Percentiles rank a stretch among this genome's conserved stretches.
phyloP scores from a whole-genome alignment of 2,888 invertebrate genomes.

The Salpingus planirostris region DNA sequence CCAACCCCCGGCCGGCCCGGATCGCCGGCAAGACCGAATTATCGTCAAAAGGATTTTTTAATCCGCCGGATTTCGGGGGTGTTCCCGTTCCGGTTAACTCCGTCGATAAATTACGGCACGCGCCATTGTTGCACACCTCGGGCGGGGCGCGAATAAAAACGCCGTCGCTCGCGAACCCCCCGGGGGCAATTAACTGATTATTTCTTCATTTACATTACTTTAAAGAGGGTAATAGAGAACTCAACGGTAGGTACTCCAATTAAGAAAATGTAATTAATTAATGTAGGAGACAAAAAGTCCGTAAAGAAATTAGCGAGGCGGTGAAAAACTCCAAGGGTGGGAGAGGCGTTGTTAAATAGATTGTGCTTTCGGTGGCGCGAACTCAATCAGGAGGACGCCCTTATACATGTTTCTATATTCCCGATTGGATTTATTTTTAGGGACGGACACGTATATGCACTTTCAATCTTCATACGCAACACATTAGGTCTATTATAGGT shows the following conservation, averaged over 20 bases:
- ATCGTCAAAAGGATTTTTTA: too few species aligned
- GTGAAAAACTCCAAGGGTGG: slow-evolving; percentile 16
- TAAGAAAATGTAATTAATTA: slow-evolving; percentile 28
- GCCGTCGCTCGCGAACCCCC: too few species aligned
- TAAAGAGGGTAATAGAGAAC: slow-evolving; percentile 28
- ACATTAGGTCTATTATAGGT: slow-evolving; percentile 6
- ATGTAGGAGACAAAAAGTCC: slow-evolving; percentile 19
- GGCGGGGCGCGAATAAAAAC: too few species aligned
- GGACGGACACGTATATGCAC: slow-evolving; percentile 14
- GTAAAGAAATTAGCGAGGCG: slow-evolving; percentile 32
- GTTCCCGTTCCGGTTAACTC: too few species aligned
- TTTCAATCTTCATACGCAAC: slow-evolving; percentile 7
- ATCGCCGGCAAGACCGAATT: too few species aligned
- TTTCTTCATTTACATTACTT: slow-evolving; percentile 32
- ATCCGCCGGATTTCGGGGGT: too few species aligned
- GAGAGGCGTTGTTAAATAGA: slow-evolving; percentile 13
- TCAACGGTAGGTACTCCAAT: slow-evolving; percentile 28
- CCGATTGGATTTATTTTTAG: slow-evolving; percentile 14
- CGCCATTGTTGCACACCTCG: too few species aligned
- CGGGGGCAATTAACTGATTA: slow-evolving; percentile 30
- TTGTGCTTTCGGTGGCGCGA: slow-evolving; percentile 13
- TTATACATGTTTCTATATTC: slow-evolving; percentile 4
- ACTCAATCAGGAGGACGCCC: slow-evolving; percentile 8
- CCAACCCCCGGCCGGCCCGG: too few species aligned
- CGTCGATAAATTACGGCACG: too few species aligned